These are phyloP conservation scores for Entosphenus tridentatus DNA, from an alignment of 2,113 vertebrate genomes.

Conservation along the genomic window DNA sequence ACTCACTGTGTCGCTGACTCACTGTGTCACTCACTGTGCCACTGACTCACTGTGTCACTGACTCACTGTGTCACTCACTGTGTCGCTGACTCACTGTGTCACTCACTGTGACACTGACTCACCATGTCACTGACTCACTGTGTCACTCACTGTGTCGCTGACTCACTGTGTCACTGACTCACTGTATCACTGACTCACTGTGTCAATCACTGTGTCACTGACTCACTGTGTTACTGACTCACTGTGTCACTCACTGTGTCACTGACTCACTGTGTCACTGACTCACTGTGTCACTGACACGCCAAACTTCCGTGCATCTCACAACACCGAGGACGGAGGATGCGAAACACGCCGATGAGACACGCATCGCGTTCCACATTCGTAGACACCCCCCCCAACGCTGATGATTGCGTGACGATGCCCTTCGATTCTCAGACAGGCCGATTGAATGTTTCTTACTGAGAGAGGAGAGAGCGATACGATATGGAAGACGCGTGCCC, in stretches of 20 bases:
- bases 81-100: neutral
- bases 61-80: neutral
- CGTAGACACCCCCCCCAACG: no score
- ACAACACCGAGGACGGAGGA: no score
- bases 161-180: neutral
- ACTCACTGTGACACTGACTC: neutral
- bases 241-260: neutral
- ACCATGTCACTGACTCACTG: neutral
- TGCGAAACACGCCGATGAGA: no score
- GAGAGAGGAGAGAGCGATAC: no score
- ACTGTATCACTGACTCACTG: neutral
- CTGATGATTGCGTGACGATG: no score
- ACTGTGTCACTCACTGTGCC: neutral
- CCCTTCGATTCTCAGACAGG: no score
- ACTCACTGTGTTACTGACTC: neutral
- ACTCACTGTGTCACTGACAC: neutral
- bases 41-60: neutral
- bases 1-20: neutral
- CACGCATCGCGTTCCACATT: no score
- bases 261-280: neutral
- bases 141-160: neutral
- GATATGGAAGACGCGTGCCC: no score
- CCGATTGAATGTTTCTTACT: no score
- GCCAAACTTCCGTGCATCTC: no score
- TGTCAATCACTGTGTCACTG: no score